Base-by-base conservation (phyloP, 2,888 invertebrate genomes). In the Heliconius sara region DNA sequence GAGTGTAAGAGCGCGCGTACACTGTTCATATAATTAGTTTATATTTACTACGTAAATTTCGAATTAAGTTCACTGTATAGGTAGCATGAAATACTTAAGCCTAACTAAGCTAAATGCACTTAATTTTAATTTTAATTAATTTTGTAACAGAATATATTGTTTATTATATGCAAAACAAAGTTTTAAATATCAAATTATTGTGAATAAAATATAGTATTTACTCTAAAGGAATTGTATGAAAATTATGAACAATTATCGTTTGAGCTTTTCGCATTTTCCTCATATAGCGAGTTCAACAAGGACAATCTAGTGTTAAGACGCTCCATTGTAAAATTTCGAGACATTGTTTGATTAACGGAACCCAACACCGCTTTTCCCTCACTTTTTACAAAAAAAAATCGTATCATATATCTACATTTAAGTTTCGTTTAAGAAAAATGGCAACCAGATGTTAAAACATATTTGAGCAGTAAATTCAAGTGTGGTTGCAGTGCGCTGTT, bases 401-500 rank as follows among this genome's bases (percentile, higher is more conserved):
- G 43, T 63, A 25, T 63, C 43, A 65, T 65, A 74, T 63, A 60
- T 43, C 63, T 43, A 43, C 65, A 74, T 74, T 65, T 74, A 68
- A 74, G 63, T 78, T 74, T 73, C 60, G 67, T 78, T 60, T 34
- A 68, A 73, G 74, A 78, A 60, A 74, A 74, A 74, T 78, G 68
- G 67, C 77, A 74, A 78, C 78, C 78, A 78, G 78, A 78, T 78
- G 68, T 74, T 78, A 78, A 78, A 74, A 74, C 67, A 67, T 74
- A 78, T 74, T 78, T 78, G 34, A 34, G 34, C 34, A 34, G 34
- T 34, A 34, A 78, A 78, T 78, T 78, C 67, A 60, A 78, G 78
- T 57, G 78, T 72, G 47, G 66, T 75, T 78, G 66, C 78, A 74
- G 43, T 68, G 73, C 52, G n/a, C 78, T 74, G 74, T 78, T 60